A percentile compares a stretch with the other conserved stretches of the same genome.
Evolutionary conservation across 2,113 vertebrate species (phyloP).

Genomic region (Oceanodroma tethys): DNA sequence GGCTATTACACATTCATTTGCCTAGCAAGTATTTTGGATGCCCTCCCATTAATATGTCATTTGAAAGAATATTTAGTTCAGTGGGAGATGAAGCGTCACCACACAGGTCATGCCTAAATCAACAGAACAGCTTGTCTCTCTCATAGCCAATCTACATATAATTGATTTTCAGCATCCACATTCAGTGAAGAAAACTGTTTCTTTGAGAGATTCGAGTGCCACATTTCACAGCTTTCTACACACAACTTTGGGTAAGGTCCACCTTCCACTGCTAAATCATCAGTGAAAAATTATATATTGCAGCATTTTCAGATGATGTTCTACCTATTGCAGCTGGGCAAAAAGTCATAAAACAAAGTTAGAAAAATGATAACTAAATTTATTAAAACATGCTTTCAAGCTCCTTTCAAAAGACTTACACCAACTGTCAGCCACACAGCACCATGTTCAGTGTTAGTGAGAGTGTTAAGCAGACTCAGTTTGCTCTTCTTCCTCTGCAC

Average conservation of each 20-base stretch:
- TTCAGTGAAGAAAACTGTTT: constrained; percentile 11
- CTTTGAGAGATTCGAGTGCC: background rate
- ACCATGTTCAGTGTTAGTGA: background rate
- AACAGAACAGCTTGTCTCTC: constrained; percentile 67
- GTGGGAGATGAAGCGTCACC: constrained; percentile 55
- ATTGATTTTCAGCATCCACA: constrained; percentile 61
- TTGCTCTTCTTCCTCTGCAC: constrained; percentile 6
- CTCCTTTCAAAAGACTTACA: background rate
- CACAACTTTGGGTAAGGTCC: background rate
- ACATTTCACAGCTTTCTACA: constrained; percentile 25
- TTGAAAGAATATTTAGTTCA: constrained; percentile 68
- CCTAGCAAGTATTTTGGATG: constrained; percentile 62
- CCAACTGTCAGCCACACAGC: background rate
- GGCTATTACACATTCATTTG: constrained; percentile 59
- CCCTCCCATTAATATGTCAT: constrained; percentile 63
- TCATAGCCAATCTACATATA: constrained; percentile 63
- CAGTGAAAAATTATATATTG: background rate
- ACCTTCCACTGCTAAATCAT: background rate
- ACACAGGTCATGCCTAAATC: constrained; percentile 68
- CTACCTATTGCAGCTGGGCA: background rate
- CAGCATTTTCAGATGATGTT: background rate
- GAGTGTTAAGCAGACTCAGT: background rate
- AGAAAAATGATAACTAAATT: background rate
- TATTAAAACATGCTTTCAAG: background rate
- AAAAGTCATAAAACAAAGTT: background rate